Base-by-base conservation (phyloP, 2,797 vertebrate genomes). In the Myiotriccus ornatus region DNA sequence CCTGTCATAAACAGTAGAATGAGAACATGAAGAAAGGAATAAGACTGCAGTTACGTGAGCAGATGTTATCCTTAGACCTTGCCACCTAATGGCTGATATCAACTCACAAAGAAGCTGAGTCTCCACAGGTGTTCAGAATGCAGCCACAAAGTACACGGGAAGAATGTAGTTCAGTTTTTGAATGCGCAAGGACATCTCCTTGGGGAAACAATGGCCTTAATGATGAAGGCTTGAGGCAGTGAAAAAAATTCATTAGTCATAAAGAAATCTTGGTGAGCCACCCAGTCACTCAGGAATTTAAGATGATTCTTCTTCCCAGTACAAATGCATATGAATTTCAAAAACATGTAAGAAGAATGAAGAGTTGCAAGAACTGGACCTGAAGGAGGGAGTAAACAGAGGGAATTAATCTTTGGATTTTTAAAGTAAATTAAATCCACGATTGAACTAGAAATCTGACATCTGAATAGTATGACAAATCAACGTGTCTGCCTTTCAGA, bases 161-260 rank as follows among this genome's bases (percentile, higher is more conserved):
- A 91, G 57, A 89, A 80, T 2, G 5, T 32, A 1, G 8, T 18
- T 69, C 6, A 3, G 1, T 68, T 83, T 89, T 77, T 78, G 25
- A 75, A 81, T 56, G 60, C 0, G 0, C 41, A 64, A 89, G 43
- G 46, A 80, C 23, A 2, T 55, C 13, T 87, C 84, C 89, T 71
- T 47, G 30, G 79, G 73, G 71, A 85, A 90, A 87, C 32, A 75
- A 46, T 63, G 28, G 39, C 19, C 44, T 74, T 87, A 43, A 83
- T 80, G 49, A 59, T 50, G 81, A 85, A 76, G 34, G 49, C 80
- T 70, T 71, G 68, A 59, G 53, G 30, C 57, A 92, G 57, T 25
- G 64, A 78, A 71, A 92, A 87, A 70, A 87, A 89, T 44, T 78
- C 46, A 62, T 94, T 93, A 94, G 81, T 96, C 92, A 92, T 87